Base-by-base conservation (phyloP, 2,113 vertebrate genomes). In the Nannobrachium achirus region DNA sequence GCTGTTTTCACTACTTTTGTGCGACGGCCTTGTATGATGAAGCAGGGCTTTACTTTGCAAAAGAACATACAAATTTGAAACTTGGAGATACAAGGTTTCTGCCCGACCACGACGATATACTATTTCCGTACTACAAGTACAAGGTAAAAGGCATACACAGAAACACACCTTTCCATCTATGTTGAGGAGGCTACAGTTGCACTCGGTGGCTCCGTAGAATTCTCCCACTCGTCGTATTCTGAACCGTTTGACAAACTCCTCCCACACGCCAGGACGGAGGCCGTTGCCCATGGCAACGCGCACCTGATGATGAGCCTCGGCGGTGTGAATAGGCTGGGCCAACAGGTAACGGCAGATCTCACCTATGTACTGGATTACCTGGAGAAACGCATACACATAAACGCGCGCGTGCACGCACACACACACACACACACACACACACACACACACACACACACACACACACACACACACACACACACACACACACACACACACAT, bases 121-220 rank as follows among this genome's bases (percentile, higher is more conserved):
- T n/a, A n/a, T n/a, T n/a, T n/a, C n/a, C n/a, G n/a, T n/a, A n/a
- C n/a, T n/a, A n/a, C n/a, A n/a, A n/a, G n/a, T 33, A 33, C 25
- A 33, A 3, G 25, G 25, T 33, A 33, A 33, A 33, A 2, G 8
- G 11, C 15, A 56, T 19, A 39, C 58, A 20, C 45, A 48, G 2
- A 10, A 11, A 56, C 49, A 19, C 1, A 96, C 96, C 93, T 95
- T 96, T 46, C 95, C 95, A 0, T 97, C 96, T 78, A 97, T 75
- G 82, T 98, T 98, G 75, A 95, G 93, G 1, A 97, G 90, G 89
- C 96, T 96, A 78, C 96, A 98, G 91, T 98, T 98, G 71, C 96
- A 98, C 72, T 97, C 96, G 0, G 96, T 98, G 63, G 96, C 96
- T 0, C 96, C 96, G 0, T 97, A 98, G 89, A 98, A 98, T 85